Evolutionary conservation across 2,888 invertebrate species (phyloP).

Genomic region (Gandaritis pyraliata): DNA sequence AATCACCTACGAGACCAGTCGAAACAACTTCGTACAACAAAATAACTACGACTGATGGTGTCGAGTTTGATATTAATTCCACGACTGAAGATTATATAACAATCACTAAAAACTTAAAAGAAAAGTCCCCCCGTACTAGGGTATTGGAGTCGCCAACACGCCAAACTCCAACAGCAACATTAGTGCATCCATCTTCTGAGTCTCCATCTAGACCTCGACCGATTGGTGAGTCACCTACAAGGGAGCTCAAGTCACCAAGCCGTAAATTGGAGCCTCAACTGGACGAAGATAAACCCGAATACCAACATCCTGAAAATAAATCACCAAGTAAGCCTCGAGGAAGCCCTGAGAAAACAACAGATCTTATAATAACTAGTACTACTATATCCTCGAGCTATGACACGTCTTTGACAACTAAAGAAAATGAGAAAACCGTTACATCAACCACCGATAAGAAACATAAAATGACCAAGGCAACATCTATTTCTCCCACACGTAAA

Average conservation of each 20-base stretch:
- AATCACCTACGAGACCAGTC: conserved; percentile 27
- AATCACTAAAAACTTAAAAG: conserved; percentile 25
- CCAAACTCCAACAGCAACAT: conserved; percentile 22
- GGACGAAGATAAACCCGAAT: conserved; percentile 15
- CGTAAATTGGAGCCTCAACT: conserved; percentile 11
- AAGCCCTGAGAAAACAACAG: conserved; percentile 34
- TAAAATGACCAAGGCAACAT: conserved; percentile 23
- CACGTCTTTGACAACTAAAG: conserved; percentile 25
- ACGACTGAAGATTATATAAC: conserved; percentile 35
- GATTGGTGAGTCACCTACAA: conserved; percentile 34
- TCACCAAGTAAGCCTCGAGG: conserved; percentile 20
- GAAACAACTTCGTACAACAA: conserved; percentile 34
- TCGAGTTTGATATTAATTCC: conserved; percentile 39
- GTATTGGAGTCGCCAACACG: conserved; percentile 38
- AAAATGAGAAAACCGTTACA: conserved; percentile 24
- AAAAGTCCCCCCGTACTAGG: conserved; percentile 33
- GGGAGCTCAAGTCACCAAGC: conserved; percentile 23
- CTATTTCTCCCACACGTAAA: conserved; percentile 31
- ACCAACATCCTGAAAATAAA: conserved; percentile 20
- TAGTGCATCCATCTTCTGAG: conserved; percentile 20
- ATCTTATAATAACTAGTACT: conserved; percentile 39
- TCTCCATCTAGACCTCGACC: conserved; percentile 29
- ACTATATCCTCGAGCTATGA: conserved; percentile 37
- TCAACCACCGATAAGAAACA: conserved; percentile 25
- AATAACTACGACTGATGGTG: conserved; percentile 38